A percentile compares a stretch with the other conserved stretches of the same genome.
Evolutionary conservation across 2,888 invertebrate genomes (phyloP).

Genomic region (Periphyllus acericola): DNA sequence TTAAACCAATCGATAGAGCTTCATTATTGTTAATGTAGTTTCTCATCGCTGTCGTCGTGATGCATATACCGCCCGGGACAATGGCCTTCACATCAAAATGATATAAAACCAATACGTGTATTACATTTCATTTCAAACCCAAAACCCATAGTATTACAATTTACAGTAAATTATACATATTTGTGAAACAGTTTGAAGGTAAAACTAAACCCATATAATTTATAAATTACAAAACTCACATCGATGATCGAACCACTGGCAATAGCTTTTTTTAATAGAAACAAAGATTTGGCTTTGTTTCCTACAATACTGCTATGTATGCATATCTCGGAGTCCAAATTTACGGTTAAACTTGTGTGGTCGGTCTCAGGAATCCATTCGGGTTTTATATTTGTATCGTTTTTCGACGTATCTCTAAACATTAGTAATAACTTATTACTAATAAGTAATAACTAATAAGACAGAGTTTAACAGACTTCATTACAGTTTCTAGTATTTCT

Average conservation of each 20-base stretch:
- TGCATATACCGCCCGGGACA: slow-evolving; percentile 78
- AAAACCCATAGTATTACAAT: not conserved
- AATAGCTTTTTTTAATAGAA: slow-evolving; percentile 38
- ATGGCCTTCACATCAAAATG: slow-evolving; percentile 68
- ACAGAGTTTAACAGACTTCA: too few species aligned
- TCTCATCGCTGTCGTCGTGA: slow-evolving; percentile 75
- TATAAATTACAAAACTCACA: slow-evolving; percentile 5
- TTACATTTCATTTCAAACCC: not conserved
- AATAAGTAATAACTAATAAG: too few species aligned
- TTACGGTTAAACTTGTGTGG: not conserved
- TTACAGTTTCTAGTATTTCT: too few species aligned
- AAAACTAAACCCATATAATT: not conserved
- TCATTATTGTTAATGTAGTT: slow-evolving; percentile 71
- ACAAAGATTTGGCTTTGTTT: slow-evolving; percentile 51
- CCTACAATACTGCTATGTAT: slow-evolving; percentile 22
- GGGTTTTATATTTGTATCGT: not conserved
- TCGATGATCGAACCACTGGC: not conserved
- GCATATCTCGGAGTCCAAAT: slow-evolving; percentile 24
- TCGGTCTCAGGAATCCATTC: not conserved
- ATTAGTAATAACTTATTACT: not conserved
- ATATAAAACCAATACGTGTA: not conserved
- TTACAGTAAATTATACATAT: too few species aligned
- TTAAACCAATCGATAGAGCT: slow-evolving; percentile 66
- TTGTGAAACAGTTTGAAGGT: not conserved
- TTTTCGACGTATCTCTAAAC: not conserved